Evolutionary conservation across 2,797 vertebrate genomes (phyloP).

Genomic region (Melanotaenia trifasciata): DNA sequence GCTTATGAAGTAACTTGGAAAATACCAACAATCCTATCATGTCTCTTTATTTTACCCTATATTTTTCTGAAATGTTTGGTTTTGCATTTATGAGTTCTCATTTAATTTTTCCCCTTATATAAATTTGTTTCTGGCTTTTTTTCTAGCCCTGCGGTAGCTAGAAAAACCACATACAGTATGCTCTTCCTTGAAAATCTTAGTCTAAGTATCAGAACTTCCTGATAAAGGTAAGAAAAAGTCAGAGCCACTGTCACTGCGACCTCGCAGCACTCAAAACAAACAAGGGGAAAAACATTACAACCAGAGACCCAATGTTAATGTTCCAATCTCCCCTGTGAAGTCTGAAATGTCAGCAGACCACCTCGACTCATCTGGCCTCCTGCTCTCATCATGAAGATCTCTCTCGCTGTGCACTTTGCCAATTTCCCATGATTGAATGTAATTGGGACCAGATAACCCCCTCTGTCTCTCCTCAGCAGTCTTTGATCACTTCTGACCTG

Average conservation of each 20-base stretch:
- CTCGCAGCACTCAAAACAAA: neutral
- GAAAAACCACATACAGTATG: neutral
- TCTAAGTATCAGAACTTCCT: neutral
- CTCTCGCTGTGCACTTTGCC: slow-evolving; percentile 75
- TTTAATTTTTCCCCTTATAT: neutral
- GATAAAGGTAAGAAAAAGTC: neutral
- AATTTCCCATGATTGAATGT: slow-evolving; percentile 80
- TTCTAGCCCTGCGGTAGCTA: neutral
- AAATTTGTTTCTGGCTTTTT: neutral
- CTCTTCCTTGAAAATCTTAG: neutral
- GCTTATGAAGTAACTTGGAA: neutral
- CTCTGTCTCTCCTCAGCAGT: slow-evolving; percentile 45
- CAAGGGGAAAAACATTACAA: neutral
- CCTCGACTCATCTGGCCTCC: slow-evolving; percentile 76
- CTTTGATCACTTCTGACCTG: slow-evolving; percentile 81
- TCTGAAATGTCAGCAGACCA: slow-evolving; percentile 64
- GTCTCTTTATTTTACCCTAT: neutral
- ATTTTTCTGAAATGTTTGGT: neutral
- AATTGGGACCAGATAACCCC: slow-evolving; percentile 81
- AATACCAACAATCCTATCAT: neutral
- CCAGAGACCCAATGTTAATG: slow-evolving; percentile 26
- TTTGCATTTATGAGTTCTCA: neutral
- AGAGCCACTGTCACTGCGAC: neutral
- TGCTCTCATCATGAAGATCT: slow-evolving; percentile 72
- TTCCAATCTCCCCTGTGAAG: slow-evolving; percentile 53